phyloP scores from a whole-genome alignment of 2,113 vertebrate genomes.

The Octodon degus region DNA sequence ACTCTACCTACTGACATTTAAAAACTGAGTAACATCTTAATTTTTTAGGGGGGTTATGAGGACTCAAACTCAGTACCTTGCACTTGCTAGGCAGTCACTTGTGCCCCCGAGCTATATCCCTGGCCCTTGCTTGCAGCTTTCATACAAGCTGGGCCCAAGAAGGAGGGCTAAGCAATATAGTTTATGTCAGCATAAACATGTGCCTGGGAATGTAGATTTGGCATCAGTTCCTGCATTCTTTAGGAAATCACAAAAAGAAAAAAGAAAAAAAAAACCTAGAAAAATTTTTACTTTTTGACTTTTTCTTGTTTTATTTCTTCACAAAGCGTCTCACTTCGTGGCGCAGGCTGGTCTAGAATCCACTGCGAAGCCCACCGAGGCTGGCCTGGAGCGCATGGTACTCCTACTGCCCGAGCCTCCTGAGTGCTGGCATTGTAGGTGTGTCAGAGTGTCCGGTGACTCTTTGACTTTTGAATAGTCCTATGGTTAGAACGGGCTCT shows the following conservation, averaged over 20 bases:
- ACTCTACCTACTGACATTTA: slow-evolving; percentile 17
- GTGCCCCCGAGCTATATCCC: too few species aligned
- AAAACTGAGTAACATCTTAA: slow-evolving; percentile 44
- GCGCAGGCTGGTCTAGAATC: neutral
- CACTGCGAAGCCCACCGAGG: neutral
- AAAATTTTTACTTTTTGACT: neutral
- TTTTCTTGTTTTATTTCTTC: neutral
- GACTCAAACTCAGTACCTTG: too few species aligned
- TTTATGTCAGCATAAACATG: neutral
- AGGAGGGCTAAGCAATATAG: neutral
- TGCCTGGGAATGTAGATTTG: neutral
- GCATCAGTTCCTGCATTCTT: neutral
- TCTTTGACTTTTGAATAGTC: slow-evolving; percentile 8
- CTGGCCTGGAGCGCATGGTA: neutral
- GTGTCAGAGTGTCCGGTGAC: neutral
- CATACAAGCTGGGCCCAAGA: neutral
- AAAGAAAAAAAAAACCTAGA: neutral
- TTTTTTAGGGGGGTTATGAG: neutral
- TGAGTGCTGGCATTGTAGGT: neutral
- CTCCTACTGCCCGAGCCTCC: neutral
- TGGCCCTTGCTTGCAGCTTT: neutral
- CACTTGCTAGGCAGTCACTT: too few species aligned
- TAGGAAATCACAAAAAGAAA: neutral
- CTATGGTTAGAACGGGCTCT: neutral
- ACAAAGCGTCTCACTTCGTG: neutral